phyloP scores from a whole-genome alignment of 2,797 vertebrate species.

The Hyperoplus lanceolatus region DNA sequence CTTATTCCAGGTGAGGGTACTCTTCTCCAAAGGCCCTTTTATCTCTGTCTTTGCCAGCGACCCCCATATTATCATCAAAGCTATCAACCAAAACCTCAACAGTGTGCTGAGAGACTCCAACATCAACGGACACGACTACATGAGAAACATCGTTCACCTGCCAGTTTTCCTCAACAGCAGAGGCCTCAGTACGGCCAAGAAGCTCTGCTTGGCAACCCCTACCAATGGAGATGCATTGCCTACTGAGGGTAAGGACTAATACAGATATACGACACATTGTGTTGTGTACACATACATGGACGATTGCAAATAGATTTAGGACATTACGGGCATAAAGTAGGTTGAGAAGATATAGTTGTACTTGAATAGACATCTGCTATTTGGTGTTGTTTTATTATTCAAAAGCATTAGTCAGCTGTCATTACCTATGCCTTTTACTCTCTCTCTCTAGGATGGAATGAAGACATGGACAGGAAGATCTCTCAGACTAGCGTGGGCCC shows the following conservation, averaged over 20 bases:
- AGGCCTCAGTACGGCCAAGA: constrained; percentile 92
- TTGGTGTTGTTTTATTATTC: background rate
- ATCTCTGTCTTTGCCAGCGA: constrained; percentile 99
- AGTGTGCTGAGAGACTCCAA: constrained; percentile 97
- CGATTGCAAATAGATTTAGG: background rate
- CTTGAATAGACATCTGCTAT: background rate
- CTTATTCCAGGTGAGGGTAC: constrained; percentile 90
- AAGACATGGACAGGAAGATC: constrained; percentile 92
- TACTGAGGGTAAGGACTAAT: constrained; percentile 85
- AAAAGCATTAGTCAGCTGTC: background rate
- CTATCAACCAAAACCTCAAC: constrained; percentile 99
- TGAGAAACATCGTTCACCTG: constrained; percentile 98
- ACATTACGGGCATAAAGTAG: background rate
- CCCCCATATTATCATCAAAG: constrained; percentile 99
- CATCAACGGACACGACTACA: constrained; percentile 98
- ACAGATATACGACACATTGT: background rate
- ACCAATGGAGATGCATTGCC: constrained; percentile 90
- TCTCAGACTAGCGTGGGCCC: constrained; percentile 92
- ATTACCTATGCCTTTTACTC: background rate
- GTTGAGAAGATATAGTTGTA: background rate
- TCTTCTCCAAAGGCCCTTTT: constrained; percentile 99
- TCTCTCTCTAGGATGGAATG: constrained; percentile 86
- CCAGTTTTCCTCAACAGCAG: constrained; percentile 96
- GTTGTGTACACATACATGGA: background rate
- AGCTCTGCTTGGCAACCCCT: constrained; percentile 88